Base-by-base conservation (phyloP, 1,140 invertebrate species). In the Parapsyche elsis region DNA sequence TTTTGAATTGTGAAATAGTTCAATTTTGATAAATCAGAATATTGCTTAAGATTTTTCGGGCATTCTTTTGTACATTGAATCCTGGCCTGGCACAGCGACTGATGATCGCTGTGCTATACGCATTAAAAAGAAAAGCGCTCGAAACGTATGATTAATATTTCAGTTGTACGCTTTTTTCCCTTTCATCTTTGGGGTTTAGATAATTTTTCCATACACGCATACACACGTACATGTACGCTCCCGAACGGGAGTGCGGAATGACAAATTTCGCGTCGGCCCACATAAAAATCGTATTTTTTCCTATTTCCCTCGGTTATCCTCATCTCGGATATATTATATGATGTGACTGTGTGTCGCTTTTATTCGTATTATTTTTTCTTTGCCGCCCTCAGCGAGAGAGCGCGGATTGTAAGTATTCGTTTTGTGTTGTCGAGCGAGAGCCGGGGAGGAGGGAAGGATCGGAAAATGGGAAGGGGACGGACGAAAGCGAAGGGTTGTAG, bases 211-310 rank as follows among this genome's bases (percentile, higher is more conserved):
- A 53, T 53, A 53, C 16, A 53, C 16, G 12, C 16, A 12, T 12
- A 53, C 16, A 53, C 16, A 46, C 12, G 12, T 46, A 46, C 12
- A 46, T 46, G 12, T 46, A 46, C 45, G 12, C 49, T 10, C 2
- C 16, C 49, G 59, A 61, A 10, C 21, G n/a, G n/a, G 53, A 9
- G 16, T 10, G n/a, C 9, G 24, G 24, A 64, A 67, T 67, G 64
- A 67, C 64, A 67, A 67, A 67, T 67, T 67, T 67, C 64, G 64
- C 64, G 64, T 26, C 64, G 64, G 64, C 64, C 23, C 21, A 67
- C 64, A 67, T 67, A 67, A 67, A 67, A 67, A 67, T 67, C 64
- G 64, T 67, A 67, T 67, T 67, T 67, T 67, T 67, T 67, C 64
- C 64, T 67, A 67, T 67, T 67, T 67, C 64, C 64, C 64, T 24